These are phyloP conservation scores for Lagria hirta DNA, from an alignment of 2,888 invertebrate genomes.

Conservation along the genomic window DNA sequence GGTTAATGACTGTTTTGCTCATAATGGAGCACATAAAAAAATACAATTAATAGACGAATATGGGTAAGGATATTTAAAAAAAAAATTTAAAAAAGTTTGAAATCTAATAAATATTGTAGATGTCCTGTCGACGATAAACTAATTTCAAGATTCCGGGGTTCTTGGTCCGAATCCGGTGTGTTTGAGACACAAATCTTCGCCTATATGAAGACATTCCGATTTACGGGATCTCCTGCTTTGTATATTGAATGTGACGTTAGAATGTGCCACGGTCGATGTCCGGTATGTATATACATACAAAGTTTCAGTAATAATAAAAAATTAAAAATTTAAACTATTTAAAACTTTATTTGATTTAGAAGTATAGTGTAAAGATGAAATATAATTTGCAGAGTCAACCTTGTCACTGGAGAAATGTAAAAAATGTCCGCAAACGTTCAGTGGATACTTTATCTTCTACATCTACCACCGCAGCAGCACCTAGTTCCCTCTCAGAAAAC, in stretches of 20 bases:
- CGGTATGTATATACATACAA: no score
- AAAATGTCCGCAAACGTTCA: conserved; percentile 76
- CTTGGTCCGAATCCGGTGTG: conserved; percentile 88
- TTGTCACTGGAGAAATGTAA: conserved; percentile 90
- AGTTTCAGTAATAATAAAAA: neutral
- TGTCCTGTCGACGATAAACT: conserved; percentile 92
- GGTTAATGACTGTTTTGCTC: conserved; percentile 91
- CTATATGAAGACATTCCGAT: conserved; percentile 92
- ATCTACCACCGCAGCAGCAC: conserved; percentile 43
- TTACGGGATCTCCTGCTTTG: conserved; percentile 90
- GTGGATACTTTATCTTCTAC: conserved; percentile 54
- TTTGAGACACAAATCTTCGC: conserved; percentile 94
- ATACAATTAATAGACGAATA: conserved; percentile 91
- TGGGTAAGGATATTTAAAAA: conserved; percentile 65
- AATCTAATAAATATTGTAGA: conserved; percentile 52
- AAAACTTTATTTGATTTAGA: conserved; percentile 5
- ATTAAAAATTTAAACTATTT: conserved; percentile 1
- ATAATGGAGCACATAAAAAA: conserved; percentile 89
- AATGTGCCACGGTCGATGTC: conserved; percentile 94
- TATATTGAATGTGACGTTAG: conserved; percentile 94
- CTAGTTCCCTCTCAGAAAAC: conserved; percentile 73
- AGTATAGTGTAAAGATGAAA: conserved; percentile 5
- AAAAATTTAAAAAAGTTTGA: conserved; percentile 32
- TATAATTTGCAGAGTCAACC: conserved; percentile 73
- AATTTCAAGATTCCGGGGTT: conserved; percentile 88